Percentiles rank a stretch among this genome's conserved stretches.
Conservation (phyloP, 2,797 vertebrate species). For the Chelon auratus region DNA sequence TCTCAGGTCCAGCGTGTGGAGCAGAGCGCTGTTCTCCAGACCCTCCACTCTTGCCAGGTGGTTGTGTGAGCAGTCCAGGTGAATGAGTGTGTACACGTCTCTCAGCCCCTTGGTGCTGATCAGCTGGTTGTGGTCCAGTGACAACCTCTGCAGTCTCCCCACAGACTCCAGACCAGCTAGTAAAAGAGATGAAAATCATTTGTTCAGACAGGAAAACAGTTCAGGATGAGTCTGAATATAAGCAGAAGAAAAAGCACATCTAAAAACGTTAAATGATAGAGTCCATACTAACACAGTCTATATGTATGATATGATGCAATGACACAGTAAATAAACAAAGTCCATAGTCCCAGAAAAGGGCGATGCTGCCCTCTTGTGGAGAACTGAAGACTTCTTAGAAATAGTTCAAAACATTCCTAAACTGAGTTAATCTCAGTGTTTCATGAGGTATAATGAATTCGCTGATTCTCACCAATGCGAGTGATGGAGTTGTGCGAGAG, state of each 20-base stretch:
- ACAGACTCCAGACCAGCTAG: slow-evolving; percentile 90
- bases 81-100: slow-evolving; percentile 84
- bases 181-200: slow-evolving; percentile 30
- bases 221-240: slow-evolving; percentile 6
- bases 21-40: slow-evolving; percentile 89
- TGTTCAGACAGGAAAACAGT: slow-evolving; percentile 1
- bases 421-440: not conserved
- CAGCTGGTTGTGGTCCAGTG: slow-evolving; percentile 93
- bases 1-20: slow-evolving; percentile 89
- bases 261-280: not conserved
- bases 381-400: not conserved
- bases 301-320: not conserved
- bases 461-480: slow-evolving; percentile 87
- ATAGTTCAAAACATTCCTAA: not conserved
- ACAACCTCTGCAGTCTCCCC: slow-evolving; percentile 88
- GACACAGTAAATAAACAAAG: not conserved
- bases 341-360: slow-evolving; percentile 20
- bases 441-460: not conserved
- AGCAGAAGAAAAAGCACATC: slow-evolving; percentile 2
- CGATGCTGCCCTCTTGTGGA: slow-evolving; percentile 79
- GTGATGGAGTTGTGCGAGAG: slow-evolving; percentile 93
- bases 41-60: slow-evolving; percentile 88
- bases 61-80: slow-evolving; percentile 94
- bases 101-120: slow-evolving; percentile 91
- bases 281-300: not conserved